Conservation (phyloP, 2,888 invertebrate genomes). For the Tineola bisselliella region DNA sequence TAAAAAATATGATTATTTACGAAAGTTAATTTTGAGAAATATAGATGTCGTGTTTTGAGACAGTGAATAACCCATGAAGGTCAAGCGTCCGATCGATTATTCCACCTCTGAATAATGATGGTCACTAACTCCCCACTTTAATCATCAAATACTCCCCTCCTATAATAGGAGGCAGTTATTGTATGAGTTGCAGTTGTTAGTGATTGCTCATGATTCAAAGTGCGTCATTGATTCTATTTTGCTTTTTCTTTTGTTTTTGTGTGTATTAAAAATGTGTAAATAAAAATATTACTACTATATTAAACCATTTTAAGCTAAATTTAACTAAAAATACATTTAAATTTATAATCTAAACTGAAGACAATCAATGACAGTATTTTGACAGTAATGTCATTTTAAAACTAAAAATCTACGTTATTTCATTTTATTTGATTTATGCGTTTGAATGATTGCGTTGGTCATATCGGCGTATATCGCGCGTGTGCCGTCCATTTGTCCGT, state of each 20-base stretch:
- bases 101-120: conserved; percentile 10
- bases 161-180: not conserved
- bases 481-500: conserved; percentile 27
- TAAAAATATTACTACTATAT: too few relatives aligned
- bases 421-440: not conserved
- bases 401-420: too few relatives aligned
- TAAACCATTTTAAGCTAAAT: too few relatives aligned
- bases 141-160: conserved; percentile 20
- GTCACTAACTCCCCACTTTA: conserved; percentile 19
- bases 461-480: conserved; percentile 16
- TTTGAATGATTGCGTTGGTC: not conserved
- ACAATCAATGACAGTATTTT: too few relatives aligned
- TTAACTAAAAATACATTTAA: too few relatives aligned
- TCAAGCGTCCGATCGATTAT: conserved; percentile 13
- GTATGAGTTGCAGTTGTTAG: not conserved
- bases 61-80: conserved; percentile 9
- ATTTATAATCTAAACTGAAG: too few relatives aligned
- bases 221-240: too few relatives aligned
- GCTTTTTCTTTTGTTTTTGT: too few relatives aligned
- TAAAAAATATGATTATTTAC: not conserved
- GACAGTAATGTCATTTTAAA: too few relatives aligned
- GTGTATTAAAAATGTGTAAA: too few relatives aligned
- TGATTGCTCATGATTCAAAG: too few relatives aligned
- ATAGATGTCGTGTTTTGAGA: not conserved
- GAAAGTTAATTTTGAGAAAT: not conserved